Percentiles rank a stretch among this genome's conserved stretches.
Evolutionary conservation across 2,888 invertebrate species (phyloP).

Genomic region (Macaria notata): DNA sequence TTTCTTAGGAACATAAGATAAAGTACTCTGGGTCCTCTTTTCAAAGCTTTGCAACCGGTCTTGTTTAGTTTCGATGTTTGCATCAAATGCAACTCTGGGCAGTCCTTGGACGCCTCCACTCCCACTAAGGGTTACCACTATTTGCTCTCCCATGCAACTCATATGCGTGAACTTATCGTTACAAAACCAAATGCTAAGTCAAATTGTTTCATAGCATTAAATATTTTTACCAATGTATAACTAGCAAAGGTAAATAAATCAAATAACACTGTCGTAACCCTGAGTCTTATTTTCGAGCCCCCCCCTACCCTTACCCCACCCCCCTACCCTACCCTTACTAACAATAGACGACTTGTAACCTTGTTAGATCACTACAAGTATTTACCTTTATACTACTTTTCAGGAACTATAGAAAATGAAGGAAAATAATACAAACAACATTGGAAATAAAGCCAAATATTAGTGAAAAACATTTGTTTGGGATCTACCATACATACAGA

Average conservation of each 20-base stretch:
- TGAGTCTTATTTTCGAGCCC: constrained; percentile 22
- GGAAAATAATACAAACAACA: constrained; percentile 29
- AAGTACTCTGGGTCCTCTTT: constrained; percentile 69
- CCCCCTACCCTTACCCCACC: not conserved
- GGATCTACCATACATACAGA: constrained; percentile 35
- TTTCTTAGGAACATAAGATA: constrained; percentile 76
- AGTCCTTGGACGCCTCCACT: constrained; percentile 33
- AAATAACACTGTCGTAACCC: constrained; percentile 62
- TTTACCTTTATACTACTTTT: too few species aligned
- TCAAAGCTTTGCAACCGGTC: constrained; percentile 63
- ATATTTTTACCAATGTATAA: constrained; percentile 81
- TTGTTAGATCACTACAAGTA: too few species aligned
- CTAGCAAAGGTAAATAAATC: constrained; percentile 81
- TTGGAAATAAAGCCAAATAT: constrained; percentile 35
- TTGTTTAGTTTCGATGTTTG: constrained; percentile 48
- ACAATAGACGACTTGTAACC: too few species aligned
- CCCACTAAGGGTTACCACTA: constrained; percentile 31
- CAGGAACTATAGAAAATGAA: not conserved
- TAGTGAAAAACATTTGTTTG: constrained; percentile 36
- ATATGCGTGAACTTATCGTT: constrained; percentile 65
- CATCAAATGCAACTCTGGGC: constrained; percentile 46
- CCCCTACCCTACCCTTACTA: too few species aligned
- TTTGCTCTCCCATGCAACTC: constrained; percentile 58
- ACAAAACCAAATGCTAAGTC: constrained; percentile 77
- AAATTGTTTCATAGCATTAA: constrained; percentile 79